Base-by-base conservation (phyloP, 2,113 vertebrate species). In the Rallus limicola region DNA sequence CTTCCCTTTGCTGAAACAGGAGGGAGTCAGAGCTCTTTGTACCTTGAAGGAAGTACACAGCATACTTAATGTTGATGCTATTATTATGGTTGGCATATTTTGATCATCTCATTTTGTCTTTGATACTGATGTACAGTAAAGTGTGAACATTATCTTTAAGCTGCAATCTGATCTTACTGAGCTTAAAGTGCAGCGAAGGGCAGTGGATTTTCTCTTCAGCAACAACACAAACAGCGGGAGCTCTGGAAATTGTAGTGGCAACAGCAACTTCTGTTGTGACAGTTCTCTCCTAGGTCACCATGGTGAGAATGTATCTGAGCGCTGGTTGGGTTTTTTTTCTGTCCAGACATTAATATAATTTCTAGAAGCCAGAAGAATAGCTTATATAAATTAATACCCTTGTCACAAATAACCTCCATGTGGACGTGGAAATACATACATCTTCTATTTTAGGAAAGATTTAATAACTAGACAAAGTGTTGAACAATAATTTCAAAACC, bases 211-310 rank as follows among this genome's bases (percentile, higher is more conserved):
- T 94, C 81, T 93, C 65, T 90, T 95, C 33, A 3, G 88, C 69
- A 85, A 16, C 95, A 91, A 93, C 70, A 82, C 0, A 2, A 96
- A 86, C 95, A 96, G 96, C 92, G 89, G 91, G 96, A 94, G 93
- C 60, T 96, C 96, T 97, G 96, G 96, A 97, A 97, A 95, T 65
- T 96, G 96, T 96, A 96, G 96, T 91, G 91, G 93, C 88, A 96
- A 96, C 88, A 91, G 96, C 92, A 91, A 95, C 91, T 86, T 97
- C 92, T 97, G 96, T 97, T 97, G 92, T 97, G 96, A 97, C 96
- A 96, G 96, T 76, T 94, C 77, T 89, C 74, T 95, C 1, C 0
- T 33, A 92, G 93, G 95, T 97, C 96, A 95, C 96, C 92, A 96
- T 96, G 92, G 93, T 95, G 93, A 97, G 92, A 97, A 93, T 82